Conservation (phyloP, 2,113 vertebrate species). For the Nanger granti region DNA sequence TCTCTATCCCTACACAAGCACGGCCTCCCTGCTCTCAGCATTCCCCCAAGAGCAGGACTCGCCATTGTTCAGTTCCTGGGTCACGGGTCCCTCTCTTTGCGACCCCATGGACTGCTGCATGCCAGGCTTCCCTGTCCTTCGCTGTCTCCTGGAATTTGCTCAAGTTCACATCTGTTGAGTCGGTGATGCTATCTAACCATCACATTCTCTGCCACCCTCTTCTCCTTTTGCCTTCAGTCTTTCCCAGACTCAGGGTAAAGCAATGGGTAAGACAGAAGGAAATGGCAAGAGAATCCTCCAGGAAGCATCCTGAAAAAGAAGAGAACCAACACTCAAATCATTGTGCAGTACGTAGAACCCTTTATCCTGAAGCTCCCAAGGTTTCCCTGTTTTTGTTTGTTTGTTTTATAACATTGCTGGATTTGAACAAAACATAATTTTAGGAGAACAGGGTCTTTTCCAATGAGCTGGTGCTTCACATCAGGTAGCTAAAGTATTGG, state of each 20-base stretch:
- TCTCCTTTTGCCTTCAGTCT: background rate
- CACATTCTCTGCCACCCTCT: background rate
- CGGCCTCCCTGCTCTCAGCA: background rate
- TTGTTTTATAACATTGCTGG: background rate
- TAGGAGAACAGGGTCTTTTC: background rate
- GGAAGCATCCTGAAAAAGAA: background rate
- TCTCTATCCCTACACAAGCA: background rate
- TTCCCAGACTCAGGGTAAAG: background rate
- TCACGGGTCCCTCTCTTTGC: background rate
- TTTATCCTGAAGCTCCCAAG: background rate
- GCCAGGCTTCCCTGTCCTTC: background rate
- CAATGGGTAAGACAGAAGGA: background rate
- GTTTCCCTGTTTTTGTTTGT: background rate
- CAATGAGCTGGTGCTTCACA: background rate
- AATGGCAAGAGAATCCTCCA: background rate
- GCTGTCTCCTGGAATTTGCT: background rate
- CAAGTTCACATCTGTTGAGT: background rate
- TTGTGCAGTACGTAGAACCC: background rate
- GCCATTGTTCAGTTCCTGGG: background rate
- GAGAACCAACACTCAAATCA: background rate
- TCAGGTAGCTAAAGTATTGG: background rate
- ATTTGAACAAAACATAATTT: slow-evolving; percentile 28
- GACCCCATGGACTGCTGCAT: background rate
- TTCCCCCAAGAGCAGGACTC: background rate
- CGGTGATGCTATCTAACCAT: background rate